Percentiles rank a stretch among this genome's conserved stretches.
Conservation (phyloP, 2,888 invertebrate species). For the Pristionchus arcanus region DNA sequence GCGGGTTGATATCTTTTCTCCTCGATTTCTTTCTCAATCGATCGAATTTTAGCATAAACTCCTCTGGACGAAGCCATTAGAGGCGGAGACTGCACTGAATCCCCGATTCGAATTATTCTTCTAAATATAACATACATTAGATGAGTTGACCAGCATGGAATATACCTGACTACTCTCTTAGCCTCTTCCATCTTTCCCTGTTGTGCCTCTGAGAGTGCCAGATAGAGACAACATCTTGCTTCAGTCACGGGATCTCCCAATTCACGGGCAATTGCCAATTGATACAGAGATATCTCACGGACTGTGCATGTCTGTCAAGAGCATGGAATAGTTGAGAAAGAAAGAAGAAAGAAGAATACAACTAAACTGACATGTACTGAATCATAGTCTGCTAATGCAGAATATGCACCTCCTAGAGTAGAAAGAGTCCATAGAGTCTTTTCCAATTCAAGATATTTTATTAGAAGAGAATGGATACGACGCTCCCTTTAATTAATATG, state of each 20-base stretch:
- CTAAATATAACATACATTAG: background rate
- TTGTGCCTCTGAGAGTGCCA: constrained; percentile 92
- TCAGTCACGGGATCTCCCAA: constrained; percentile 89
- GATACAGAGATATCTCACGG: constrained; percentile 84
- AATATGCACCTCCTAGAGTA: constrained; percentile 96
- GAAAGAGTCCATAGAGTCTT: constrained; percentile 94
- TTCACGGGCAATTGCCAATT: constrained; percentile 88
- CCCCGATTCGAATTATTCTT: constrained; percentile 4
- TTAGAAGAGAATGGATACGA: constrained; percentile 60
- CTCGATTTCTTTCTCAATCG: constrained; percentile 41
- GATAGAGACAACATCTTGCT: constrained; percentile 89
- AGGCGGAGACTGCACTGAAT: background rate
- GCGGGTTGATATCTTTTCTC: constrained; percentile 27
- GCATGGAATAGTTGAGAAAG: background rate
- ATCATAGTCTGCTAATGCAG: constrained; percentile 92
- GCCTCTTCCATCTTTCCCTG: constrained; percentile 83
- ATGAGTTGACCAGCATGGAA: background rate
- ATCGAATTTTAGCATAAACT: constrained; percentile 50
- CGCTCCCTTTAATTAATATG: constrained; percentile 58
- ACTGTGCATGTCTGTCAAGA: constrained; percentile 88
- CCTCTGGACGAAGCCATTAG: constrained; percentile 17
- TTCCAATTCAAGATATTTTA: constrained; percentile 85
- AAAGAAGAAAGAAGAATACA: background rate
- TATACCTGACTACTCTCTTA: constrained; percentile 56
- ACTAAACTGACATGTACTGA: background rate